These are phyloP conservation scores for Lasioglossum baleicum DNA, from an alignment of 1,140 invertebrate genomes.

Conservation along the genomic window DNA sequence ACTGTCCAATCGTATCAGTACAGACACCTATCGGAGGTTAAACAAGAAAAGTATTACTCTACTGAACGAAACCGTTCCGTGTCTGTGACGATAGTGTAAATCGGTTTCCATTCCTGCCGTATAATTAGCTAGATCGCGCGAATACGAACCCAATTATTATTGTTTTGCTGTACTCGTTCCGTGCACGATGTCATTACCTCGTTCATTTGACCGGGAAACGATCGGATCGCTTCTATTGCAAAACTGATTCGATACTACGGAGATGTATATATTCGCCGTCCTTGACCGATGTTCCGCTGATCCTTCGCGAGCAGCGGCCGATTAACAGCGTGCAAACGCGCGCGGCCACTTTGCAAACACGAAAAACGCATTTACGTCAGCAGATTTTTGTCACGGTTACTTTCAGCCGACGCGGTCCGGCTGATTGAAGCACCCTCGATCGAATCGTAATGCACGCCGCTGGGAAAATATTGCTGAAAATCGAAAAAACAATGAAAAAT, in stretches of 20 bases:
- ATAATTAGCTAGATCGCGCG: neutral
- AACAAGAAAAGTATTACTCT: too few species aligned
- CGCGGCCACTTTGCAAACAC: conserved; percentile 6
- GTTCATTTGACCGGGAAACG: conserved; percentile 11
- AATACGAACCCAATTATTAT: conserved; percentile 14
- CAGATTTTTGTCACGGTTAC: neutral
- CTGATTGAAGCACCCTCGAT: too few species aligned
- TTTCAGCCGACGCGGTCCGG: neutral
- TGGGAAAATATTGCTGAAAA: neutral
- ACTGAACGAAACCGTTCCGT: too few species aligned
- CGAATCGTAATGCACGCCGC: neutral
- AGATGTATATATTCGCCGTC: neutral
- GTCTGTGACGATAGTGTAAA: too few species aligned
- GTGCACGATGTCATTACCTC: conserved; percentile 22
- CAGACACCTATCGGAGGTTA: too few species aligned
- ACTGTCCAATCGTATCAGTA: too few species aligned
- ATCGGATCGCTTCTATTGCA: conserved; percentile 10
- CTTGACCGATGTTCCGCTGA: neutral
- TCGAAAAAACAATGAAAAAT: neutral
- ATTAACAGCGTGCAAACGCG: conserved; percentile 6
- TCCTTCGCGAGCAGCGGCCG: neutral
- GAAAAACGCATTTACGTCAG: conserved; percentile 8
- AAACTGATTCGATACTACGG: conserved; percentile 23
- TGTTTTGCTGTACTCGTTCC: neutral
- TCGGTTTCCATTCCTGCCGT: neutral